These are phyloP conservation scores for Meriones psammophilus DNA, from an alignment of 2,797 vertebrate species.

Conservation along the genomic window DNA sequence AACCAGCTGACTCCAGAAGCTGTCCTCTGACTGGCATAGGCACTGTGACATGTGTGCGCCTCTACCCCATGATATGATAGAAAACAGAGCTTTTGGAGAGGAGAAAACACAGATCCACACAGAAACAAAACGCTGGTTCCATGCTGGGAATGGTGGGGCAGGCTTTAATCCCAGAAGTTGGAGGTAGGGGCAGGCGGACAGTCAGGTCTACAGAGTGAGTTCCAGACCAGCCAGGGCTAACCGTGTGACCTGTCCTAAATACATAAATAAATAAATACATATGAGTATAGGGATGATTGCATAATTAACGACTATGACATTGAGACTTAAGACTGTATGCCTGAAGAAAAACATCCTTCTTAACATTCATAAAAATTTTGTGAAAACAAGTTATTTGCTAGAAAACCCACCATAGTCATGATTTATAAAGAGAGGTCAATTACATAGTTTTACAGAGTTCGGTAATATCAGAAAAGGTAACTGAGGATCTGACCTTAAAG, in stretches of 20 bases:
- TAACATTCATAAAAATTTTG: background rate
- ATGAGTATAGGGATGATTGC: background rate
- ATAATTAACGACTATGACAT: background rate
- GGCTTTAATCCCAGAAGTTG: background rate
- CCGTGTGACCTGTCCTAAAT: background rate
- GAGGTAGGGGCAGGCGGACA: background rate
- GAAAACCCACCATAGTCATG: background rate
- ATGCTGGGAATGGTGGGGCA: background rate
- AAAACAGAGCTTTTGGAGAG: background rate
- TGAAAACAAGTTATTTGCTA: conserved; percentile 41
- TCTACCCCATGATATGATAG: background rate
- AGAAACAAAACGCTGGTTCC: background rate
- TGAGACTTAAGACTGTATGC: background rate
- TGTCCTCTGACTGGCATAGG: background rate
- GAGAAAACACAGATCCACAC: background rate
- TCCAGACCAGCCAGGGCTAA: background rate
- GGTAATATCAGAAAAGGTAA: conserved; percentile 41
- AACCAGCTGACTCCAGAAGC: background rate
- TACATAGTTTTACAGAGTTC: background rate
- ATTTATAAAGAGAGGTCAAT: conserved; percentile 7
- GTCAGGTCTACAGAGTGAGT: background rate
- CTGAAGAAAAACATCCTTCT: background rate
- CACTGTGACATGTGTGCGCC: background rate
- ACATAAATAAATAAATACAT: background rate
- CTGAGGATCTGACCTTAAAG: background rate